Base-by-base conservation (phyloP, 2,113 vertebrate genomes). In the Colinus virginianus region DNA sequence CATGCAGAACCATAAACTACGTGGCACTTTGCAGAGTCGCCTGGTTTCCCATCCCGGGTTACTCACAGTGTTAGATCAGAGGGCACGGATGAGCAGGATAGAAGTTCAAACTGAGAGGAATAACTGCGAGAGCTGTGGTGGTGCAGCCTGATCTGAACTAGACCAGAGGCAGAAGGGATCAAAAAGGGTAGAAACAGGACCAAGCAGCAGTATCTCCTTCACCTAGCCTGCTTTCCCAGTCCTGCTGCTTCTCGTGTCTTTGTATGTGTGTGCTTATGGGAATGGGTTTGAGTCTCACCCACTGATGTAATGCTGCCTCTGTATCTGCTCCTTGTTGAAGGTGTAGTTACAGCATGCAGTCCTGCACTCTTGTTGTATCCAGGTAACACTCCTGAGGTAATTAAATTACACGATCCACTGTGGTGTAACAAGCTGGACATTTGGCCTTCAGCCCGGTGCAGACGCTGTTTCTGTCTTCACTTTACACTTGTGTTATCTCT, bases 31-130 rank as follows among this genome's bases (percentile, higher is more conserved):
- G 2, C 42, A 46, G 76, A 81, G 81, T 6, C 12, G 16, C 63
- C 88, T 95, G 8, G 1, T 87, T 94, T 90, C 69, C 79, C 94
- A 30, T 78, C 82, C 89, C 88, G 68, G n/a, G 68, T 72, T 68
- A 74, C 92, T 94, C 84, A 67, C 83, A 87, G 75, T 85, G 92
- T 89, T 85, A 89, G 45, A 78, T 85, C 87, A 88, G 88, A 92
- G 86, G 82, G 80, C 48, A 82, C 64, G 77, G 86, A 66, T 45
- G 30, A 92, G 63, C 72, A 68, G 74, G 48, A 16, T 38, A 56
- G 85, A 75, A 90, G 58, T 75, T 69, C 15, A 77, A 48, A 61
- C 59, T 72, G 51, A 55, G 61, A 66, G 69, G 74, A 87, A 32
- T 1, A 13, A 53, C 4, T 53, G 14, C 67, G 80, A 77, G 64